A percentile compares a stretch with the other conserved stretches of the same genome.
Conservation (phyloP, 2,113 vertebrate genomes). For the Cebidichthys violaceus region DNA sequence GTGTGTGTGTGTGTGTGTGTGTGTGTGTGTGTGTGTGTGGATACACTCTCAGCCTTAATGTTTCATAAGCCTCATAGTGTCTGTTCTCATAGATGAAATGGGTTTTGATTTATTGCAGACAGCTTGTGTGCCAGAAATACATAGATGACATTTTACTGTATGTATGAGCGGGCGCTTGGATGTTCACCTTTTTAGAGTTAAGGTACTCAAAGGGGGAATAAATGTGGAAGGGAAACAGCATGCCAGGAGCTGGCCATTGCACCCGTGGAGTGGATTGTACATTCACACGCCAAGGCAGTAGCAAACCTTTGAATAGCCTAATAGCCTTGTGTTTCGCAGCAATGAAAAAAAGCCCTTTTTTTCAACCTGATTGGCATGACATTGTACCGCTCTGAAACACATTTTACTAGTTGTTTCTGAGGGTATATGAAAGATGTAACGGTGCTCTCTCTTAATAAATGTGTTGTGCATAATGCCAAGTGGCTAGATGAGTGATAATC, state of each 20-base stretch:
- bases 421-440: conserved; percentile 2
- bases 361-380: conserved; percentile 12
- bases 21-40: background rate
- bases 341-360: conserved; percentile 20
- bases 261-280: conserved; percentile 41
- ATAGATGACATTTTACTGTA: conserved; percentile 34
- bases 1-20: background rate
- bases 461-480: conserved; percentile 15
- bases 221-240: conserved; percentile 34
- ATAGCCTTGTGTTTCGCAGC: conserved; percentile 62
- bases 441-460: background rate
- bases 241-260: conserved; percentile 56
- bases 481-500: conserved; percentile 33
- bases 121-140: conserved; percentile 32
- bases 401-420: conserved; percentile 35
- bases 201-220: conserved; percentile 40
- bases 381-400: conserved; percentile 12
- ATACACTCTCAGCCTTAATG: conserved; percentile 56
- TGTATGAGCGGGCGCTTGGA: conserved; percentile 17
- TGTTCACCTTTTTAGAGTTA: conserved; percentile 26
- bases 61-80: conserved; percentile 49
- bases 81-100: conserved; percentile 46
- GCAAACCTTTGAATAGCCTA: conserved; percentile 55
- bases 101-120: conserved; percentile 50
- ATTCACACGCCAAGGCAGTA: conserved; percentile 39